A percentile compares a stretch with the other conserved stretches of the same genome.
phyloP scores from a whole-genome alignment of 2,888 invertebrate species.

The Toxonevra muliebris region DNA sequence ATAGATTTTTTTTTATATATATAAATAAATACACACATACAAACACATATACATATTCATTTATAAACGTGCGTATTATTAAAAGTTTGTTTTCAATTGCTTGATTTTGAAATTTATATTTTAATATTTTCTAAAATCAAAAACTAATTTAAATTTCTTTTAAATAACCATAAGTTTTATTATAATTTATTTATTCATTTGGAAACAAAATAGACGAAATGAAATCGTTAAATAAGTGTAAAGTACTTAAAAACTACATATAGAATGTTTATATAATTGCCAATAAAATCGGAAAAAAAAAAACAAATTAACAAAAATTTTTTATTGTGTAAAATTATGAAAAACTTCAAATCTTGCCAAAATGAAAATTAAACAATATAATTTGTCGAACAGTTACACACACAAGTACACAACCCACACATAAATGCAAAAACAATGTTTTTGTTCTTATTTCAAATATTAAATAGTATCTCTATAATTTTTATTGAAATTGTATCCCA shows the following conservation, averaged over 20 bases:
- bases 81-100: background rate
- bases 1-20: background rate
- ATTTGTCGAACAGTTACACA: background rate
- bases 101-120: background rate
- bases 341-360: constrained; percentile 2
- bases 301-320: no score
- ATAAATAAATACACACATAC: background rate
- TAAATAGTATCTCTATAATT: background rate
- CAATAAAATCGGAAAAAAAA: no score
- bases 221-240: background rate
- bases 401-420: no score
- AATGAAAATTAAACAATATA: constrained; percentile 1
- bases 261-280: no score
- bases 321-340: background rate
- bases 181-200: constrained; percentile 1
- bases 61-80: background rate
- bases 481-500: background rate
- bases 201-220: no score
- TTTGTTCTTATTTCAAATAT: no score
- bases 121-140: background rate
- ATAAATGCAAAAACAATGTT: no score
- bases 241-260: background rate
- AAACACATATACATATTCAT: background rate
- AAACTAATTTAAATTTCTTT: background rate
- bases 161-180: background rate